Base-by-base conservation (phyloP, 2,888 invertebrate species). In the Tinea semifulvella region DNA sequence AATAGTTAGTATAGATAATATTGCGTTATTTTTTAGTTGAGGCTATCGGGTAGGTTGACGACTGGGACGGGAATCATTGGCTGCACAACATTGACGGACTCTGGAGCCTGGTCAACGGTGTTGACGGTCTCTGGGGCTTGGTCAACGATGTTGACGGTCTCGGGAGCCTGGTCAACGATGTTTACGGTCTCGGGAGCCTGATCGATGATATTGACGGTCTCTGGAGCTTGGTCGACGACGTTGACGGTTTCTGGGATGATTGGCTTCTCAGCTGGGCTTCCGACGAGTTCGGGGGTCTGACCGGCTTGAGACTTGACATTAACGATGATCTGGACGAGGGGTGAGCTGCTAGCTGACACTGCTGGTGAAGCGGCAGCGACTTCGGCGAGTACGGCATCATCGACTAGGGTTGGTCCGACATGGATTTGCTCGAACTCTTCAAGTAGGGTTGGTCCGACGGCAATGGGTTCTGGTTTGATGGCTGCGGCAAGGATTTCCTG, bases 291-390 rank as follows among this genome's bases (percentile, higher is more conserved):
- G 27, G 48, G 46, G 18, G 16, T n/a, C 11, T 19, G 46, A 13
- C 47, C 50, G 8, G 52, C 35, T 27, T 48, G 42, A 26, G 46
- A 50, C n/a, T n/a, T n/a, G 50, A 63, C 56, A 52, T 63, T 65
- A 38, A 63, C 26, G 53, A 62, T 60, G 48, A 63, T 60, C 50
- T 63, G 61, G 39, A 65, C 50, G 26, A 60, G 48, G 3, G 61
- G 52, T 43, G 52, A 51, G 47, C 50, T 50, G 11, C 16, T 20
- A 16, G 17, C 46, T 3, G 46, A 22, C n/a, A 26, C 31, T 16
- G 11, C 26, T 18, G 46, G 46, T 28, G 28, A 10, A 27, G 43
- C 17, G 10, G 18, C 20, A 25, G 39, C 48, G 28, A 45, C 45
- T 43, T 48, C 35, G 6, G 49, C 50, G 14, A 52, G 51, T 27